Evolutionary conservation across 2,888 invertebrate species (phyloP), one percentile per base, ranked within the genome.

Genomic region (Thera britannica): DNA sequence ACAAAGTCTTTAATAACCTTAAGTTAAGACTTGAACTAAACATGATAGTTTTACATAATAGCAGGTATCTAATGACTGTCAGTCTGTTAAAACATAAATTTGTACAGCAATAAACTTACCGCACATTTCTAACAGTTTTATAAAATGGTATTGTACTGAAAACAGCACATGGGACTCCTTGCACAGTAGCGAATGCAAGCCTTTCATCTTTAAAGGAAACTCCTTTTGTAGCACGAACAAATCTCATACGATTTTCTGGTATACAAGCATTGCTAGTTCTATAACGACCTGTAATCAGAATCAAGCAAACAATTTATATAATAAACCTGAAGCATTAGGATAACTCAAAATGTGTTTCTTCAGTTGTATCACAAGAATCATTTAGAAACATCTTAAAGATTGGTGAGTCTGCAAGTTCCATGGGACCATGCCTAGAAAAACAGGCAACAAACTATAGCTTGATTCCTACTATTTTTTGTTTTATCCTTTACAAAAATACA

Each of bases 71-170:
- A 23, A 23, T 23, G 23, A 23, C 23, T 23, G 23, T 23, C 23
- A 23, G 23, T 23, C 23, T 23, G 23, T 23, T 23, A 23, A 23
- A 23, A 23, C 23, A 23, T 23, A 23, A 23, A 23, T 23, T 23
- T 23, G 23, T 23, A 23, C 23, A 23, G 23, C 23, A 23, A 23
- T 23, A 23, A 23, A 61, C 89, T 87, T 84, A 96, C 96, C 96
- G 94, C 77, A 94, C 94, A 82, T 90, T 94, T 68, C 95, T 94
- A 70, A 94, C 88, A 78, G 95, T 95, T 85, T 96, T 96, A 66
- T 95, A 96, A 85, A 97, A 98, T 48, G 98, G 98, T 83, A 98
- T 95, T 65, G 97, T 96, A 51, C 98, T 98, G 87, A 97, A 98
- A 71, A 98, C 94, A 77, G 97, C 95, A 90, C 98, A 97, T 48